Evolutionary conservation across 2,113 vertebrate genomes (phyloP), one percentile per base, ranked within the genome.

Genomic region (Paradoxurus hermaphroditus): DNA sequence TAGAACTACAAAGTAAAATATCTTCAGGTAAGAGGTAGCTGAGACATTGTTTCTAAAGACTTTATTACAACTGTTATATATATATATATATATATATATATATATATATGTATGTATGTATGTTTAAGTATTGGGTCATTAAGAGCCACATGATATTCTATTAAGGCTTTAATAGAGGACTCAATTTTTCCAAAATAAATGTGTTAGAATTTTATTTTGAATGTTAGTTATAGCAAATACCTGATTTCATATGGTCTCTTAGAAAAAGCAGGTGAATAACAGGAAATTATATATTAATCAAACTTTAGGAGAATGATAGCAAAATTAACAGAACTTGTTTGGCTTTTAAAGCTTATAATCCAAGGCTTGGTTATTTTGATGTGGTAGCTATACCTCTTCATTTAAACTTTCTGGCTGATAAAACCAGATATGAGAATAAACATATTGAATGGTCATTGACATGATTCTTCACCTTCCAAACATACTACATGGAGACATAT

Each of bases 191-290:
- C 56, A 68, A 82, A 93, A 70, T 49, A 53, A 92, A 44, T 83
- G 59, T 86, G 7, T 68, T 90, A 84, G 4, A 65, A 89, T 89
- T 88, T 88, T 67, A 90, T 93, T 95, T 87, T 79, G 8, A 82
- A 56, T 51, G 21, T 72, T 65, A 59, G 49, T 3, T 65, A 23
- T 3, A 86, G 23, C 25, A 63, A 95, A 86, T 87, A 23, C 14
- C 21, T 70, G 4, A 88, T 56, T 77, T 70, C 9, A 16, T 36
- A 29, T 92, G 4, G 0, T 34, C 16, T 13, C 15, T 87, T 88
- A 59, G 39, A 29, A 75, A 91, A 92, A 44, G 10, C 29, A 84
- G 46, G 16, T n/a, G 31, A 81, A 41, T 16, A 51, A 63, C 3
- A 63, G 9, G 23, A 27, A 93, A 83, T 79, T 82, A 78, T 12